Evolutionary conservation across 2,888 invertebrate genomes (phyloP).

Genomic region (Acanthococcus lagerstroemiae): DNA sequence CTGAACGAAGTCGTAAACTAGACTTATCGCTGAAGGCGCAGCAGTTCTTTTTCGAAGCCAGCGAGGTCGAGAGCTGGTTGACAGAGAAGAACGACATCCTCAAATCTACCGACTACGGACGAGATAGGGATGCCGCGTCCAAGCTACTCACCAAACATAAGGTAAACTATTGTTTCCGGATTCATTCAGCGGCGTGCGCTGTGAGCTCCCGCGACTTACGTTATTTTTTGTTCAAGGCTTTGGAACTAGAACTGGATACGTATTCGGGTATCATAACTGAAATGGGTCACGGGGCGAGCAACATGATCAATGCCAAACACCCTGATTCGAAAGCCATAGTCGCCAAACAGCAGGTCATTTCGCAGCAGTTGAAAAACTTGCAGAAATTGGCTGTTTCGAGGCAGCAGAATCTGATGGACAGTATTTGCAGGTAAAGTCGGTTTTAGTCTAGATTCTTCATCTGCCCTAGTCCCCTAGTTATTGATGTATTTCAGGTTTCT

Average conservation of each 20-base stretch:
- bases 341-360: slow-evolving; percentile 62
- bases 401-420: slow-evolving; percentile 80
- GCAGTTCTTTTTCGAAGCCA: slow-evolving; percentile 82
- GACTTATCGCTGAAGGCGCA: slow-evolving; percentile 82
- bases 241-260: slow-evolving; percentile 81
- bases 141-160: slow-evolving; percentile 91
- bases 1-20: slow-evolving; percentile 61
- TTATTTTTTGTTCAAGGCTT: slow-evolving; percentile 49
- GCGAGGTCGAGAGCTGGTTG: slow-evolving; percentile 87
- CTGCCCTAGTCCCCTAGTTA: neutral
- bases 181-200: too few relatives aligned
- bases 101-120: slow-evolving; percentile 74
- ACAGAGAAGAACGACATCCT: slow-evolving; percentile 74
- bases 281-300: slow-evolving; percentile 77
- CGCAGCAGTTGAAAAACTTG: slow-evolving; percentile 66
- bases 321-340: slow-evolving; percentile 72
- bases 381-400: slow-evolving; percentile 69
- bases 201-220: too few relatives aligned
- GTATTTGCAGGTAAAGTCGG: slow-evolving; percentile 52
- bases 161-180: too few relatives aligned
- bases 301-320: slow-evolving; percentile 68
- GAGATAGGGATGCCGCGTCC: slow-evolving; percentile 80
- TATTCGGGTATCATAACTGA: slow-evolving; percentile 84
- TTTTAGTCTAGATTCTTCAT: neutral
- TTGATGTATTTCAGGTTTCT: too few relatives aligned